Conservation (phyloP, 2,888 invertebrate genomes). For the Craniophora ligustri region DNA sequence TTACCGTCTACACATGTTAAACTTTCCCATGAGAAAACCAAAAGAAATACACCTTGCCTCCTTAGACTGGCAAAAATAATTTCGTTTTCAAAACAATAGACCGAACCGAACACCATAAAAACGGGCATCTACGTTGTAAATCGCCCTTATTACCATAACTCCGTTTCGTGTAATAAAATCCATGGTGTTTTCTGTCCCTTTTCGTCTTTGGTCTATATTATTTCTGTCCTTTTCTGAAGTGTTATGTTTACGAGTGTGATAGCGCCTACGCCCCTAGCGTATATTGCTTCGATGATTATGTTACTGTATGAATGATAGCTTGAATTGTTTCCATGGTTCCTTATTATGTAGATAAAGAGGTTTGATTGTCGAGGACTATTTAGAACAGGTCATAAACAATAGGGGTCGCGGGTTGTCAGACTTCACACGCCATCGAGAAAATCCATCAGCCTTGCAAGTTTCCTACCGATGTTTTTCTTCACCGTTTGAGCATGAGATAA, state of each 20-base stretch:
- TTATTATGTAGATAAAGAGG: too few relatives aligned
- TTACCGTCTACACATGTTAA: neutral
- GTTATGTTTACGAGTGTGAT: slow-evolving; percentile 53
- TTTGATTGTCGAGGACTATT: too few relatives aligned
- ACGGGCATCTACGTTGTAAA: slow-evolving; percentile 54
- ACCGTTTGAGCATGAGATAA: too few relatives aligned
- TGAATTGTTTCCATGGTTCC: slow-evolving; percentile 28
- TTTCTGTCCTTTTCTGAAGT: slow-evolving; percentile 36
- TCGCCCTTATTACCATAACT: slow-evolving; percentile 58
- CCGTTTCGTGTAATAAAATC: slow-evolving; percentile 55
- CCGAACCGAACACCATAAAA: slow-evolving; percentile 45
- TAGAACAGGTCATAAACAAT: too few relatives aligned
- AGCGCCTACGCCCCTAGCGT: slow-evolving; percentile 30
- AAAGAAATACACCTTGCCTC: neutral
- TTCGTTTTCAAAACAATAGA: slow-evolving; percentile 46
- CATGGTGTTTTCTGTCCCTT: slow-evolving; percentile 27
- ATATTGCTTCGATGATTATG: slow-evolving; percentile 42
- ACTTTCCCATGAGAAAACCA: slow-evolving; percentile 5
- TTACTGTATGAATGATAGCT: slow-evolving; percentile 34
- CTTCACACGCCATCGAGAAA: too few relatives aligned
- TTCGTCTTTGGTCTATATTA: slow-evolving; percentile 24
- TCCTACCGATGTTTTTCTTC: too few relatives aligned
- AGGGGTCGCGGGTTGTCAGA: too few relatives aligned
- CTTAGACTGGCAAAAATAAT: slow-evolving; percentile 20
- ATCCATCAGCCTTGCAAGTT: too few relatives aligned